Evolutionary conservation across 2,113 vertebrate genomes (phyloP).

Genomic region (Acinonyx jubatus): DNA sequence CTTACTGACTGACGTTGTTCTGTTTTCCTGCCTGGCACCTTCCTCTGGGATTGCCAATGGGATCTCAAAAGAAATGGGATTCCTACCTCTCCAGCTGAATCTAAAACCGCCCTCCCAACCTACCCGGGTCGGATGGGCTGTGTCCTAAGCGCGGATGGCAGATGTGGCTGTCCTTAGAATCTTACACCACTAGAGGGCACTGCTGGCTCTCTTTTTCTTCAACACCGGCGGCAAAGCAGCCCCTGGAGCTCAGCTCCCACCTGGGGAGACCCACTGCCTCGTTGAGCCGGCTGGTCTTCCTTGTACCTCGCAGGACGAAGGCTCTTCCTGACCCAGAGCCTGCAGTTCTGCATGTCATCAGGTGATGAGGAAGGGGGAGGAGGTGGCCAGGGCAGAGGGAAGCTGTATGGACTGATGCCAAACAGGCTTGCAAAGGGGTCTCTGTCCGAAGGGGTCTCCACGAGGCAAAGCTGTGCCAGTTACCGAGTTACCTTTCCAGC

Average conservation of each 20-base stretch:
- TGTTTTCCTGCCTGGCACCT: neutral
- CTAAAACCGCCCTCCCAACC: neutral
- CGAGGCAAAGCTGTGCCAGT: accelerated
- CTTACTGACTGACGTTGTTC: neutral
- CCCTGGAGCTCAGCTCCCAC: neutral
- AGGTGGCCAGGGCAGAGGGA: neutral
- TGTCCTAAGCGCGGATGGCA: accelerated
- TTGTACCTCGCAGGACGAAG: neutral
- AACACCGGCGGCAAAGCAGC: accelerated
- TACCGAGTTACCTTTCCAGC: neutral
- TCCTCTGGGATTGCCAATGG: neutral
- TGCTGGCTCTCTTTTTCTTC: neutral
- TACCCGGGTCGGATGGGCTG: accelerated
- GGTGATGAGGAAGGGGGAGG: neutral
- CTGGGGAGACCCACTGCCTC: neutral
- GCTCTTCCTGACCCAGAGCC: neutral
- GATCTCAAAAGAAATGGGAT: neutral
- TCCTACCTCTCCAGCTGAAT: neutral
- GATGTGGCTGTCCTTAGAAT: neutral
- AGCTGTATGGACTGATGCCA: neutral
- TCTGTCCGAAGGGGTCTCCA: neutral
- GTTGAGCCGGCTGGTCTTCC: neutral
- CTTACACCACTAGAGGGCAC: slow-evolving; percentile 44
- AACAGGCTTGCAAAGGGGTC: neutral
- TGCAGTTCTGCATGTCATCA: neutral